Evolutionary conservation across 2,888 invertebrate genomes (phyloP).

Genomic region (Pheosia tremula): DNA sequence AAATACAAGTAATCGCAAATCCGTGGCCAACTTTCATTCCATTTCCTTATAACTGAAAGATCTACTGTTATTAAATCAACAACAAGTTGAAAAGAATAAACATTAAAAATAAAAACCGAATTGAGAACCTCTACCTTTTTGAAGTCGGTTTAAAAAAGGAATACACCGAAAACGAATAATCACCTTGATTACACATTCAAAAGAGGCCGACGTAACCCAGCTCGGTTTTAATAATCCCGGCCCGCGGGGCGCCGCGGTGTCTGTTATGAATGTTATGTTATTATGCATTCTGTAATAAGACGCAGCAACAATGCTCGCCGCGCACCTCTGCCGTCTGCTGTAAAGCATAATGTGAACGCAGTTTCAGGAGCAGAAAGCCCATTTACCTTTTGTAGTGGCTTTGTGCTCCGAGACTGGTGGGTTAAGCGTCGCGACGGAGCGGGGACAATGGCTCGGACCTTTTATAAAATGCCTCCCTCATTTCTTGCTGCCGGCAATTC

Average conservation of each 20-base stretch:
- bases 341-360: conserved; percentile 66
- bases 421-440: conserved; percentile 67
- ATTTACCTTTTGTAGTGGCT: conserved; percentile 77
- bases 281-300: conserved; percentile 67
- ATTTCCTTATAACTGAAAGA: too few relatives aligned
- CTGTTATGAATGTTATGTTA: conserved; percentile 69
- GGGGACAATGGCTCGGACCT: conserved; percentile 67
- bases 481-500: conserved; percentile 56
- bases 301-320: conserved; percentile 54
- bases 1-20: too few relatives aligned
- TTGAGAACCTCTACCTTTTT: background rate
- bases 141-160: conserved; percentile 34
- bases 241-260: conserved; percentile 47
- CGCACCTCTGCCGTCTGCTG: conserved; percentile 50
- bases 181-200: conserved; percentile 62
- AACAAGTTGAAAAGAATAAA: too few relatives aligned
- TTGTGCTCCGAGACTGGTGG: conserved; percentile 67
- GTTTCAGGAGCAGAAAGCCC: conserved; percentile 71
- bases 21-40: too few relatives aligned
- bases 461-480: conserved; percentile 67
- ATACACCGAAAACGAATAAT: conserved; percentile 54
- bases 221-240: conserved; percentile 66
- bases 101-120: too few relatives aligned
- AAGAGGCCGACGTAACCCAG: conserved; percentile 51
- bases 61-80: too few relatives aligned